These are phyloP conservation scores for Hermaeophaga mercurialis DNA, from an alignment of 2,888 invertebrate genomes.

Conservation along the genomic window DNA sequence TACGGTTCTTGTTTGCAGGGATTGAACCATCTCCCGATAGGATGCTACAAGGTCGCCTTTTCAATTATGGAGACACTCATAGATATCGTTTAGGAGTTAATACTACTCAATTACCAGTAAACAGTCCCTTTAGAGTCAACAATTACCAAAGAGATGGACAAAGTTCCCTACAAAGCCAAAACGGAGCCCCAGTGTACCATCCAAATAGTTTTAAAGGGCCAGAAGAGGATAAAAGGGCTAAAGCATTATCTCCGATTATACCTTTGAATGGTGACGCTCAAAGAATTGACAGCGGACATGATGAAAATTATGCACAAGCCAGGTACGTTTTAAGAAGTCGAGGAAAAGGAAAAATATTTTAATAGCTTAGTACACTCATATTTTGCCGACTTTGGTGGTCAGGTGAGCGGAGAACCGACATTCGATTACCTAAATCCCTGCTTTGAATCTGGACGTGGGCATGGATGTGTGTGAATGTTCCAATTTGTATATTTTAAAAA, in stretches of 20 bases:
- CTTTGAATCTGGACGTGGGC: too few species aligned
- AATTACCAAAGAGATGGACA: slow-evolving; percentile 92
- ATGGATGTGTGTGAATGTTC: too few species aligned
- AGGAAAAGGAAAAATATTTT: too few species aligned
- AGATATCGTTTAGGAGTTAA: slow-evolving; percentile 89
- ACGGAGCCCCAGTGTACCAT: slow-evolving; percentile 93
- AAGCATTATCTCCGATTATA: slow-evolving; percentile 64
- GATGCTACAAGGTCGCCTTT: slow-evolving; percentile 87
- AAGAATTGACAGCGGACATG: slow-evolving; percentile 78
- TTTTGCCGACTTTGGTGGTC: too few species aligned
- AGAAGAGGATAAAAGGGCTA: slow-evolving; percentile 69
- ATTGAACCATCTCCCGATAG: slow-evolving; percentile 93
- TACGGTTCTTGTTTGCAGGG: slow-evolving; percentile 60
- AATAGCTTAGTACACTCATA: too few species aligned
- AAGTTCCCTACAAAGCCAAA: slow-evolving; percentile 70
- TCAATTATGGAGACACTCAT: slow-evolving; percentile 91
- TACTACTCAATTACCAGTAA: slow-evolving; percentile 90
- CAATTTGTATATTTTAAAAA: too few species aligned
- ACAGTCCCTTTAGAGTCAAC: slow-evolving; percentile 79
- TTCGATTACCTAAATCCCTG: too few species aligned
- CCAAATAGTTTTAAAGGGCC: slow-evolving; percentile 96
- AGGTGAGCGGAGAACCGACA: too few species aligned
- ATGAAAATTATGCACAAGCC: slow-evolving; percentile 90
- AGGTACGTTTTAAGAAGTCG: too few species aligned
- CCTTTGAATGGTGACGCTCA: slow-evolving; percentile 74